These are phyloP conservation scores for Parauchenoglanis punctatus DNA, from an alignment of 2,797 vertebrate genomes.

Conservation along the genomic window DNA sequence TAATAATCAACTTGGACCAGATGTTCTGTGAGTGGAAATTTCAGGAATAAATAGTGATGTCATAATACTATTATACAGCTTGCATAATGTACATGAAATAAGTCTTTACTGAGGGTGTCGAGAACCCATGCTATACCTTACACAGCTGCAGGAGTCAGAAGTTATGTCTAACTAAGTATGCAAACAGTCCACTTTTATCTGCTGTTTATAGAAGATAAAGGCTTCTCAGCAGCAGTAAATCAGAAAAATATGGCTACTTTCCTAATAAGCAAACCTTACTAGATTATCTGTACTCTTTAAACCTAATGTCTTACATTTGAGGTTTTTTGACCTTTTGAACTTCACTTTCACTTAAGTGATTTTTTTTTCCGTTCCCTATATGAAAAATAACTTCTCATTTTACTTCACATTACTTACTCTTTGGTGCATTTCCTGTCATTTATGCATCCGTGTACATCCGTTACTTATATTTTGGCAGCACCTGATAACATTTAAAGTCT, in stretches of 20 bases:
- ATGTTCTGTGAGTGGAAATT: not conserved
- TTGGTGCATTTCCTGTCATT: not conserved
- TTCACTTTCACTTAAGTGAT: not conserved
- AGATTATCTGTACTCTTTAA: not conserved
- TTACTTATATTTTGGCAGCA: not conserved
- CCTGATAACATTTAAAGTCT: not conserved
- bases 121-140: not conserved
- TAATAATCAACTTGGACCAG: not conserved
- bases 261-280: not conserved
- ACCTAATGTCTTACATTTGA: not conserved
- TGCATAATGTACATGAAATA: not conserved
- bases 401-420: not conserved
- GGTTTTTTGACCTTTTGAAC: not conserved
- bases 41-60: not conserved
- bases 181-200: not conserved
- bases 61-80: not conserved
- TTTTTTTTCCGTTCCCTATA: not conserved
- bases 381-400: not conserved
- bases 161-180: not conserved
- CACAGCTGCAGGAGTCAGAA: not conserved
- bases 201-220: conserved; percentile 22
- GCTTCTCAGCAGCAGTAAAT: not conserved
- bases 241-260: not conserved
- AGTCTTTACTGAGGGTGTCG: not conserved
- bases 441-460: not conserved